phyloP scores from a whole-genome alignment of 2,888 invertebrate species.

The Mechanitis messenoides region DNA sequence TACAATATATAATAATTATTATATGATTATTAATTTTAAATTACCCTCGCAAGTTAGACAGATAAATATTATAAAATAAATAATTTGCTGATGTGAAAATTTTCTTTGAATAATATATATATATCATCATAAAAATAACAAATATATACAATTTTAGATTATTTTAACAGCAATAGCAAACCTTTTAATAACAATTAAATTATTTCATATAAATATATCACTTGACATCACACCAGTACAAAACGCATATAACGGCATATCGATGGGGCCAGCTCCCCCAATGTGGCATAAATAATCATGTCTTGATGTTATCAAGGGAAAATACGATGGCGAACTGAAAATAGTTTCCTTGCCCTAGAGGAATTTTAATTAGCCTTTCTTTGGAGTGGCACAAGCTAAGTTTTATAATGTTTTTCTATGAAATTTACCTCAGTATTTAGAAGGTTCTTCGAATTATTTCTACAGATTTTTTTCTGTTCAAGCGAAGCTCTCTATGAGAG shows the following conservation, averaged over 20 bases:
- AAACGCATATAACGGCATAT: constrained; percentile 64
- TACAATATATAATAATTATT: background rate
- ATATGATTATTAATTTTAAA: too few relatives aligned
- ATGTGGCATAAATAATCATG: constrained; percentile 73
- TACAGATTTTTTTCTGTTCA: too few relatives aligned
- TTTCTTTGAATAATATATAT: too few relatives aligned
- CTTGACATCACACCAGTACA: constrained; percentile 42
- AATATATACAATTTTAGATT: background rate
- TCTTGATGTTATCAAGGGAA: constrained; percentile 71
- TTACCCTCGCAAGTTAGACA: too few relatives aligned
- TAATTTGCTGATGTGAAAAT: too few relatives aligned
- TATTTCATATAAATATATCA: constrained; percentile 27
- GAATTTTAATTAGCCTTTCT: constrained; percentile 64
- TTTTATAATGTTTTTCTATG: too few relatives aligned
- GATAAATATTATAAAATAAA: too few relatives aligned
- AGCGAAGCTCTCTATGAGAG: too few relatives aligned
- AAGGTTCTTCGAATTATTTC: too few relatives aligned
- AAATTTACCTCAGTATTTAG: too few relatives aligned
- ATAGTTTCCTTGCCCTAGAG: constrained; percentile 56
- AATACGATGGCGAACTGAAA: constrained; percentile 66
- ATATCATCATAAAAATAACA: background rate
- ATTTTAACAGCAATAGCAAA: background rate
- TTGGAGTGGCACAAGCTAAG: constrained; percentile 13
- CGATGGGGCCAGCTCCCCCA: constrained; percentile 64
- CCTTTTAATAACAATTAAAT: background rate